Evolutionary conservation across 2,113 vertebrate genomes (phyloP).

Genomic region (Bettongia penicillata): DNA sequence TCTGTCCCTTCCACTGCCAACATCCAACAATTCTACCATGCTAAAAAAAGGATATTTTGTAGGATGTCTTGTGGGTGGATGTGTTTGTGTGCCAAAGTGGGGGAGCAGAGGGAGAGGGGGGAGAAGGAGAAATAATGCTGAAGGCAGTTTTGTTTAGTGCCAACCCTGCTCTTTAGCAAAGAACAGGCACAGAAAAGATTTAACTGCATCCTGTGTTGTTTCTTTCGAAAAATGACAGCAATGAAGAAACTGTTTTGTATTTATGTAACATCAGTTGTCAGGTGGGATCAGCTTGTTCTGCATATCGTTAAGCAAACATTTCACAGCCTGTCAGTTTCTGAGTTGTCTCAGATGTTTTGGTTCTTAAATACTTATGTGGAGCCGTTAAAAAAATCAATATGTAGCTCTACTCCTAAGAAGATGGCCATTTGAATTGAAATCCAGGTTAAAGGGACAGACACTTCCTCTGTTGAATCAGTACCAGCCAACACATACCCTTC

Average conservation of each 20-base stretch:
- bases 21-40: neutral
- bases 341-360: conserved; percentile 50
- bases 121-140: neutral
- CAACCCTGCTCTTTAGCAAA: conserved; percentile 44
- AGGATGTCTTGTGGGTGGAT: neutral
- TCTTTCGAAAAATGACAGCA: conserved; percentile 50
- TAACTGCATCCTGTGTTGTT: conserved; percentile 15
- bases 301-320: conserved; percentile 50
- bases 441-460: conserved; percentile 50
- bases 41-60: conserved; percentile 24
- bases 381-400: conserved; percentile 48
- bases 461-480: conserved; percentile 9
- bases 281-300: conserved; percentile 47
- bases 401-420: conserved; percentile 38
- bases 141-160: conserved; percentile 5
- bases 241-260: conserved; percentile 51
- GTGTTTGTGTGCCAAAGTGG: neutral
- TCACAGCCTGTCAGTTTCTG: conserved; percentile 60
- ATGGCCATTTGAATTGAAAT: conserved; percentile 16
- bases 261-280: conserved; percentile 40
- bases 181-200: conserved; percentile 35
- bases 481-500: neutral
- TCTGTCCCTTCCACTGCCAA: conserved; percentile 10
- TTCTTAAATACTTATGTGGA: conserved; percentile 60
- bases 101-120: neutral